These are phyloP conservation scores for Anniella stebbinsi DNA, from an alignment of 2,797 vertebrate genomes.

Conservation along the genomic window DNA sequence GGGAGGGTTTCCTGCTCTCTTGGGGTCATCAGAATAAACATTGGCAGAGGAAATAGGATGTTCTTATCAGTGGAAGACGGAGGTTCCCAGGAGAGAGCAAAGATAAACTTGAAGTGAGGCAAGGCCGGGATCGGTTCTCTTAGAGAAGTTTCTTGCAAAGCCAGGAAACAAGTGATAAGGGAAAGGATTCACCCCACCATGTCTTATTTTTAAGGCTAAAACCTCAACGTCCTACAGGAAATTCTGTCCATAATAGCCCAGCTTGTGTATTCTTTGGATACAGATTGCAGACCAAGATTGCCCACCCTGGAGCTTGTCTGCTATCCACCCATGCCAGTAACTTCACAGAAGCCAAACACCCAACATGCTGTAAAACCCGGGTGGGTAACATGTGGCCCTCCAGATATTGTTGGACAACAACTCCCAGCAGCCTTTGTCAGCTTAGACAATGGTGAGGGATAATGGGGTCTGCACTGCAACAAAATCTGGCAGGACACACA, in stretches of 20 bases:
- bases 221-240: neutral
- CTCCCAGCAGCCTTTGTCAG: too few relatives aligned
- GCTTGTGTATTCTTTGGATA: neutral
- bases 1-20: neutral
- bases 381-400: too few relatives aligned
- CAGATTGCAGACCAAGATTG: neutral
- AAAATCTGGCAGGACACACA: too few relatives aligned
- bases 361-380: neutral
- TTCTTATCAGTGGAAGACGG: constrained; percentile 46
- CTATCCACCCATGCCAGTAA: neutral
- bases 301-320: neutral
- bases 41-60: constrained; percentile 62
- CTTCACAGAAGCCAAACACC: neutral
- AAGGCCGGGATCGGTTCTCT: constrained; percentile 58
- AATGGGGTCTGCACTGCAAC: too few relatives aligned
- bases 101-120: constrained; percentile 60
- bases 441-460: too few relatives aligned
- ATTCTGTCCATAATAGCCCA: neutral
- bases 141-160: constrained; percentile 22
- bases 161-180: constrained; percentile 45
- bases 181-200: neutral
- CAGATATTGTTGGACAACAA: too few relatives aligned
- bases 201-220: constrained; percentile 4
- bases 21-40: neutral
- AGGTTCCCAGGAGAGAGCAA: constrained; percentile 63